Evolutionary conservation across 2,113 vertebrate genomes (phyloP), one percentile per base, ranked within the genome.

Genomic region (Hymenochirus boettgeri): DNA sequence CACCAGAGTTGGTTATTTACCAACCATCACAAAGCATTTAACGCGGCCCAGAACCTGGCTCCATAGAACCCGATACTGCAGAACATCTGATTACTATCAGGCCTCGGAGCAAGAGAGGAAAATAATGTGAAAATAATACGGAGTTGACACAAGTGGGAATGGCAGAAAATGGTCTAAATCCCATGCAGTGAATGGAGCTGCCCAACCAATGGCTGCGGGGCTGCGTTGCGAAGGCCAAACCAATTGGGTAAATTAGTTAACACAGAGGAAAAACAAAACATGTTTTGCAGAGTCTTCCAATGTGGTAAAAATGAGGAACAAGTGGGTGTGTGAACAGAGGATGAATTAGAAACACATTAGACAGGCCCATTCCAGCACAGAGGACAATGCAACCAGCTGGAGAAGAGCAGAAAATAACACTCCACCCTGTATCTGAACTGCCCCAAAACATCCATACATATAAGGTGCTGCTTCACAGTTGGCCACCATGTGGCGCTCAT

Each of bases 21-120:
- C 33, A 31, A 57, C 22, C 12, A 24, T 8, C 22, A 57, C 39
- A 58, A 59, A 39, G 55, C 46, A 59, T 52, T 51, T 52, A 24
- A 58, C 51, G 37, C 31, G 18, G 46, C 25, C 51, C 35, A 51
- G 23, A 53, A 15, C 8, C 6, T 58, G 55, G 48, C n/a, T 53
- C 50, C 46, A 51, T 67, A 54, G n/a, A 42, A 13, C 18, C 47
- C 50, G 3, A 48, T 65, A 50, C 19, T 22, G 10, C 4, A 18
- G 35, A 51, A 67, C 65, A 67, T 67, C 48, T 67, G 65, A 67
- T 67, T 53, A 53, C 22, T 25, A 60, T 67, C 65, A 67, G n/a
- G 35, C 26, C 22, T 37, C 21, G 7, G 21, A 59, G 47, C n/a
- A 12, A 58, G 3, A 33, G 9, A 25, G 24, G 63, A 39, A 39